A percentile compares a stretch with the other conserved stretches of the same genome.
Evolutionary conservation across 2,888 invertebrate species (phyloP).

Genomic region (Carabus problematicus): DNA sequence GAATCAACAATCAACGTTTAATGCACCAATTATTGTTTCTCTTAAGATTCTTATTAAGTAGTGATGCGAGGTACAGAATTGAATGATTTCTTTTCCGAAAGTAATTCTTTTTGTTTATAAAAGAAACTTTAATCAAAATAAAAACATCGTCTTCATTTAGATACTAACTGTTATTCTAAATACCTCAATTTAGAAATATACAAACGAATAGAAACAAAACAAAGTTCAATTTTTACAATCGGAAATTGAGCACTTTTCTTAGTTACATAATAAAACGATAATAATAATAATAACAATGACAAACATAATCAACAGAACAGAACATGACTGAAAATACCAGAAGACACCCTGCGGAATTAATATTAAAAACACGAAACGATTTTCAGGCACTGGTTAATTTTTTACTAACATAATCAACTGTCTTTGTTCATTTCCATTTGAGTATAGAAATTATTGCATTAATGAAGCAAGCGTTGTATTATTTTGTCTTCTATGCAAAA

Average conservation of each 20-base stretch:
- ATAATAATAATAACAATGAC: neutral
- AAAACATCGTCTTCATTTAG: no score
- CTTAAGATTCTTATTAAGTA: neutral
- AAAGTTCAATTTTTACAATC: neutral
- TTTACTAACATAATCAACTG: conserved; percentile 42
- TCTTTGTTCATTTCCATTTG: conserved; percentile 25
- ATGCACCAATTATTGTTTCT: neutral
- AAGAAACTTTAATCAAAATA: no score
- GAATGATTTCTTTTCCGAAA: neutral
- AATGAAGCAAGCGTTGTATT: conserved; percentile 37
- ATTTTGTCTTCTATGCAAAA: conserved; percentile 33
- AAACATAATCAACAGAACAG: neutral
- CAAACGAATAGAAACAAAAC: neutral
- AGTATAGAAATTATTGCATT: conserved; percentile 34
- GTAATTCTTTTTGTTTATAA: no score
- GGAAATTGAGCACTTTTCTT: conserved; percentile 3
- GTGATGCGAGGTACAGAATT: neutral
- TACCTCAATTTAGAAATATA: no score
- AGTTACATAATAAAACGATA: neutral
- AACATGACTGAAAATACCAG: conserved; percentile 13
- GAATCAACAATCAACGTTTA: neutral
- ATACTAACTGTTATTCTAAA: no score
- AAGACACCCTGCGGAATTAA: conserved; percentile 40
- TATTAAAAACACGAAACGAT: conserved; percentile 41
- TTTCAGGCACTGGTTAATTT: conserved; percentile 42